Evolutionary conservation across 1,140 invertebrate genomes (phyloP).

Genomic region (Hermatobates lingyangjiaoensis): DNA sequence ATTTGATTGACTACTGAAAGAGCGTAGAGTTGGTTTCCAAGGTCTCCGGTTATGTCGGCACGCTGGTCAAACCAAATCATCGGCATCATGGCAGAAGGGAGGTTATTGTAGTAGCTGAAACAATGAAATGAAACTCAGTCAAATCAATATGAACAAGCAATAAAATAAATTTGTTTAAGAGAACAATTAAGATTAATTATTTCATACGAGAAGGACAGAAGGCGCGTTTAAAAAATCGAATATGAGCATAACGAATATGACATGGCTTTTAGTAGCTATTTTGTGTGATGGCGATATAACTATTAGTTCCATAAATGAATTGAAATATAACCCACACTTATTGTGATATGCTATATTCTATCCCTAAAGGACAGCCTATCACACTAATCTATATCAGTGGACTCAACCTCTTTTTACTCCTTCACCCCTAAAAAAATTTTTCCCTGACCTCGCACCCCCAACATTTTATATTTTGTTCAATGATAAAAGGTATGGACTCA

Average conservation of each 20-base stretch:
- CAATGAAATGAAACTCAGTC: neutral
- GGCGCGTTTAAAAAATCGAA: neutral
- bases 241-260: neutral
- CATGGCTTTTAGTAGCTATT: too few relatives aligned
- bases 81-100: constrained; percentile 42
- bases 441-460: neutral
- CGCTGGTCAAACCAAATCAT: constrained; percentile 58
- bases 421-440: too few relatives aligned
- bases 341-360: too few relatives aligned
- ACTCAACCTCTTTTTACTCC: too few relatives aligned
- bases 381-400: neutral
- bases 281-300: too few relatives aligned
- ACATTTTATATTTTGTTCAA: neutral
- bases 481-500: neutral
- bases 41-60: constrained; percentile 34
- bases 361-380: too few relatives aligned
- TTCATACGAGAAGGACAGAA: neutral
- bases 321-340: too few relatives aligned
- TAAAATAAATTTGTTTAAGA: neutral
- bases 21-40: constrained; percentile 22
- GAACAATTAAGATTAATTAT: neutral
- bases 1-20: too few relatives aligned
- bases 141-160: neutral
- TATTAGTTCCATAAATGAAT: too few relatives aligned
- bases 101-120: constrained; percentile 34